Percentiles rank a stretch among this genome's conserved stretches.
These are phyloP conservation scores for Alouatta palliata DNA, from an alignment of 2,113 vertebrate species.

Conservation along the genomic window DNA sequence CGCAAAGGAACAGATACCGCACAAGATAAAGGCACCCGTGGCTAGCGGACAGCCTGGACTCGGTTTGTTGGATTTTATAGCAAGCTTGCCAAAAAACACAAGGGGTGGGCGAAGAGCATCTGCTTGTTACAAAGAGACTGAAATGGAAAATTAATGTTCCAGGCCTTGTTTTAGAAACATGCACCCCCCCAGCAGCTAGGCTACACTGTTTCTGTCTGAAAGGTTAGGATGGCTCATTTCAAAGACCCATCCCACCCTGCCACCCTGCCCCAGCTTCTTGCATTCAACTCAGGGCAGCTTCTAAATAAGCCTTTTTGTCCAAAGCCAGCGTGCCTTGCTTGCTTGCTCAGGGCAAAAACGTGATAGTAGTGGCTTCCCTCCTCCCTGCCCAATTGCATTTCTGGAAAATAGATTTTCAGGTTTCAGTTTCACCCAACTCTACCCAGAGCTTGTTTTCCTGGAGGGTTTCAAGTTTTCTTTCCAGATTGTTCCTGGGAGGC, in stretches of 20 bases:
- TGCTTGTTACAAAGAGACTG: neutral
- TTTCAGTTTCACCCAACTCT: neutral
- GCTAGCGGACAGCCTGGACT: neutral
- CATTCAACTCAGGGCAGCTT: neutral
- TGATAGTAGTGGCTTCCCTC: neutral
- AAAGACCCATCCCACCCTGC: neutral
- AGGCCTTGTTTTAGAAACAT: neutral
- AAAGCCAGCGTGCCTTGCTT: neutral
- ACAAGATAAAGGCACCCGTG: neutral
- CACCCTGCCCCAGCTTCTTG: neutral
- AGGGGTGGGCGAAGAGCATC: neutral
- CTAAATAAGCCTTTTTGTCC: neutral
- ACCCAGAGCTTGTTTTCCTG: neutral
- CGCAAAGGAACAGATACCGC: neutral
- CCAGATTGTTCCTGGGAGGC: neutral
- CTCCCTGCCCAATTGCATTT: fast-evolving
- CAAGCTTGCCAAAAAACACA: neutral
- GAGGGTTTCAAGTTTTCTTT: neutral
- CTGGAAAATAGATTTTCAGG: neutral
- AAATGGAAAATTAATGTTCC: neutral
- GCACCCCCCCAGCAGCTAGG: too few species aligned
- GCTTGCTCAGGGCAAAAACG: neutral
- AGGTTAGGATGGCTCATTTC: neutral
- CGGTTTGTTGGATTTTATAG: neutral
- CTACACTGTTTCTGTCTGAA: neutral